Evolutionary conservation across 2,888 invertebrate species (phyloP).

Genomic region (Brachyptera risi): DNA sequence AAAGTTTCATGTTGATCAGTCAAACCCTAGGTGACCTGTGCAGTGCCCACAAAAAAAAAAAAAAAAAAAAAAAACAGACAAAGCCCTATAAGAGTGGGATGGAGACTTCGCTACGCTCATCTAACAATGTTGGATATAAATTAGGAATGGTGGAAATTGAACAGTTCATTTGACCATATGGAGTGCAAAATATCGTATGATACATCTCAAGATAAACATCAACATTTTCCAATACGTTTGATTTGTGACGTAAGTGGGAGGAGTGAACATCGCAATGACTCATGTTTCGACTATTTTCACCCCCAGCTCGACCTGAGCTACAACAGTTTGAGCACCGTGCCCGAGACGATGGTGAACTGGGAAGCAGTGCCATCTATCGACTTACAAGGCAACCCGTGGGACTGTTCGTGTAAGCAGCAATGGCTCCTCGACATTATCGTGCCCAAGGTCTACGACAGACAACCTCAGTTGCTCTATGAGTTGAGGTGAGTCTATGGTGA

Average conservation of each 20-base stretch:
- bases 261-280: neutral
- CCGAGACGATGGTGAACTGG: slow-evolving; percentile 34
- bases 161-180: too few relatives aligned
- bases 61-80: too few relatives aligned
- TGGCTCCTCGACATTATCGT: slow-evolving; percentile 55
- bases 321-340: slow-evolving; percentile 49
- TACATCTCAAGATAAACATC: too few relatives aligned
- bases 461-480: slow-evolving; percentile 48
- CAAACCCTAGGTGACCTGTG: too few relatives aligned
- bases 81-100: too few relatives aligned
- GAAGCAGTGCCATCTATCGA: slow-evolving; percentile 43
- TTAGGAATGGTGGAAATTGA: too few relatives aligned
- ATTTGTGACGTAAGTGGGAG: neutral
- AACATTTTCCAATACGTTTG: too few relatives aligned
- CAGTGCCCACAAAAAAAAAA: too few relatives aligned
- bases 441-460: slow-evolving; percentile 47
- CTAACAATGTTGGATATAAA: too few relatives aligned
- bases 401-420: slow-evolving; percentile 57
- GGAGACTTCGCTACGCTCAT: too few relatives aligned
- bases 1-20: too few relatives aligned
- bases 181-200: too few relatives aligned
- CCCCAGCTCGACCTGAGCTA: slow-evolving; percentile 54
- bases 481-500: slow-evolving; percentile 46
- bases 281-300: neutral
- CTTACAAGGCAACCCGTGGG: slow-evolving; percentile 59